A percentile compares a stretch with the other conserved stretches of the same genome.
Evolutionary conservation across 2,888 invertebrate species (phyloP).

Genomic region (Mesoligia furuncula): DNA sequence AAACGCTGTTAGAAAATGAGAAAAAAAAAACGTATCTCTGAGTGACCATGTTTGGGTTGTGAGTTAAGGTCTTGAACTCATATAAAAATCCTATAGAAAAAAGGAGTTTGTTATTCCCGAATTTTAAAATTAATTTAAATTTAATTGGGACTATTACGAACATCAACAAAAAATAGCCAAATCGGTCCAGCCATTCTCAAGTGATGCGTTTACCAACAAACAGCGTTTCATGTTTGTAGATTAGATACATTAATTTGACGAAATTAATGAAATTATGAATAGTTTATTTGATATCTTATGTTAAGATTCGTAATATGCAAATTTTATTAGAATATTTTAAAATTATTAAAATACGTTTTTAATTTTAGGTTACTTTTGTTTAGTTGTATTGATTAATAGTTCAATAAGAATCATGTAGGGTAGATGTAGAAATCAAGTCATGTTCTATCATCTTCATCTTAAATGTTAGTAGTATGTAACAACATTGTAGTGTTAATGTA

Average conservation of each 20-base stretch:
- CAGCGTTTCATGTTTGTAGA: background rate
- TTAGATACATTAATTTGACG: slow-evolving; percentile 4
- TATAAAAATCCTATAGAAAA: background rate
- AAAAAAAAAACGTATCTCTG: background rate
- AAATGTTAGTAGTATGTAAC: slow-evolving; percentile 18
- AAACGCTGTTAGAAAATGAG: background rate
- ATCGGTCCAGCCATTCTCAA: background rate
- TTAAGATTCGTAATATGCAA: slow-evolving; percentile 40
- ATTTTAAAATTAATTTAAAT: too few relatives aligned
- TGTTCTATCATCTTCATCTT: slow-evolving; percentile 9
- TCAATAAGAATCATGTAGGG: slow-evolving; percentile 20
- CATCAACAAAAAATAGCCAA: background rate
- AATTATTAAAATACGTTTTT: background rate
- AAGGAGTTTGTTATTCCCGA: background rate
- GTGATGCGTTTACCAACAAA: background rate
- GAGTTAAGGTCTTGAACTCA: background rate
- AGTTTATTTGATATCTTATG: slow-evolving; percentile 39
- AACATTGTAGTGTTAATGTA: slow-evolving; percentile 25
- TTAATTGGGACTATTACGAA: background rate
- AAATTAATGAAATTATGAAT: slow-evolving; percentile 25
- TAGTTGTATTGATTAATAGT: slow-evolving; percentile 32
- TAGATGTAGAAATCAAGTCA: slow-evolving; percentile 28
- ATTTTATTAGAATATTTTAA: slow-evolving; percentile 22
- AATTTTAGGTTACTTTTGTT: slow-evolving; percentile 2
- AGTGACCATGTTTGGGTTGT: background rate